Conservation (phyloP, 2,888 invertebrate genomes). For the Horisme vitalbata region DNA sequence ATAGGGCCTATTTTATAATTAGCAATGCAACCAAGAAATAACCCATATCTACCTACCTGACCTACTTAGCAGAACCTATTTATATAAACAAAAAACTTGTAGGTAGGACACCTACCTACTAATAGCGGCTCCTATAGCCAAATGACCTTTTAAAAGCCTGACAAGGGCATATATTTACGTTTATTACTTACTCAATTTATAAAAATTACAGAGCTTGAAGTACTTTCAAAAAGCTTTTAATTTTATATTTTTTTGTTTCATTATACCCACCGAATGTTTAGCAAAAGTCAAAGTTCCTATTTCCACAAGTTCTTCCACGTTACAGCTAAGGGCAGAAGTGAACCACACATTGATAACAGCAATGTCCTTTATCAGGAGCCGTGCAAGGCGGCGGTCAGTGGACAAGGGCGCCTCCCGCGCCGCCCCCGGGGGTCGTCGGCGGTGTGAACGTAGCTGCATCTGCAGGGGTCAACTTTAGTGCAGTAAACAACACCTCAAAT, state of each 20-base stretch:
- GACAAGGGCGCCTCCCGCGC: constrained; percentile 90
- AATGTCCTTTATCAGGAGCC: constrained; percentile 46
- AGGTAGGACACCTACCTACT: too few species aligned
- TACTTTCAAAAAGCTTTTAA: too few species aligned
- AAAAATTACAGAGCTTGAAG: too few species aligned
- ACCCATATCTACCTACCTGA: too few species aligned
- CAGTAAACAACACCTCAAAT: constrained; percentile 54
- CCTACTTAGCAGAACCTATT: too few species aligned
- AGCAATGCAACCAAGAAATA: too few species aligned
- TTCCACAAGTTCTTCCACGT: too few species aligned
- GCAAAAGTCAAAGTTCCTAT: too few species aligned
- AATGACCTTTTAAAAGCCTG: background rate
- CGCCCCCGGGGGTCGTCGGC: constrained; percentile 80
- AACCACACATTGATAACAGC: background rate
- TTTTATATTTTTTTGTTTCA: too few species aligned
- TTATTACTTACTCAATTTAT: background rate
- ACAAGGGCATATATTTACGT: constrained; percentile 1
- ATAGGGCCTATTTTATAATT: too few species aligned
- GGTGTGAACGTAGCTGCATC: constrained; percentile 46
- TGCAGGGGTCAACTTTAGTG: constrained; percentile 47
- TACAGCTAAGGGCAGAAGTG: too few species aligned
- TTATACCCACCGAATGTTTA: too few species aligned
- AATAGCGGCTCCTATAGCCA: background rate
- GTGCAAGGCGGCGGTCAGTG: constrained; percentile 86
- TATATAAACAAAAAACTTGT: background rate